A percentile compares a stretch with the other conserved stretches of the same genome.
These are phyloP conservation scores for Gymnothorax javanicus DNA, from an alignment of 2,797 vertebrate species.

Conservation along the genomic window DNA sequence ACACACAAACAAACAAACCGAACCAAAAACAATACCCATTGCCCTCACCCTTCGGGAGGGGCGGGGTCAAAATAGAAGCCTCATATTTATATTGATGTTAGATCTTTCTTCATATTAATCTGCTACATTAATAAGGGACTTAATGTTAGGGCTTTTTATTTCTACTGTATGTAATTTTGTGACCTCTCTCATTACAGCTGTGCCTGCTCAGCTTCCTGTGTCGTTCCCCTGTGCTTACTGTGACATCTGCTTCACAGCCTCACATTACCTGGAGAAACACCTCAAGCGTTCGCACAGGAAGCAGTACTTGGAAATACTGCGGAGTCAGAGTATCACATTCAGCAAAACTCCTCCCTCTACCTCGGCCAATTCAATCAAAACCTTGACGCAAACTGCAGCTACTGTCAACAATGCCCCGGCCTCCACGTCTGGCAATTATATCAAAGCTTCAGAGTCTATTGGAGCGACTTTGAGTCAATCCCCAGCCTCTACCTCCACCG, in stretches of 20 bases:
- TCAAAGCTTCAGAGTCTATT: background rate
- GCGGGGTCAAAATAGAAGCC: too few relatives aligned
- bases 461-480: background rate
- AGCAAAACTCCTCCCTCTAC: slow-evolving; percentile 1
- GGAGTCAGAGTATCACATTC: slow-evolving; percentile 17
- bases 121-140: too few relatives aligned
- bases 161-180: background rate
- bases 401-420: background rate
- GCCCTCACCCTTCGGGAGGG: too few relatives aligned
- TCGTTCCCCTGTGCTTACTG: slow-evolving; percentile 40
- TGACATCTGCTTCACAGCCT: slow-evolving; percentile 43
- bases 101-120: too few relatives aligned
- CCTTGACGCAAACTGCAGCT: background rate
- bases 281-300: slow-evolving; percentile 42
- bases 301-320: slow-evolving; percentile 40
- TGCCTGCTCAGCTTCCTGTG: slow-evolving; percentile 32
- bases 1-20: too few relatives aligned
- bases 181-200: slow-evolving; percentile 25
- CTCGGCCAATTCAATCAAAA: background rate
- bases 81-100: too few relatives aligned
- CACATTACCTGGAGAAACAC: slow-evolving; percentile 42
- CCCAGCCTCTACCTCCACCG: background rate
- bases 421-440: background rate
- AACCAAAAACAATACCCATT: too few relatives aligned
- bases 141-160: background rate